A percentile compares a stretch with the other conserved stretches of the same genome.
These are phyloP conservation scores for Miopithecus talapoin DNA, from an alignment of 2,797 vertebrate species.

Conservation along the genomic window DNA sequence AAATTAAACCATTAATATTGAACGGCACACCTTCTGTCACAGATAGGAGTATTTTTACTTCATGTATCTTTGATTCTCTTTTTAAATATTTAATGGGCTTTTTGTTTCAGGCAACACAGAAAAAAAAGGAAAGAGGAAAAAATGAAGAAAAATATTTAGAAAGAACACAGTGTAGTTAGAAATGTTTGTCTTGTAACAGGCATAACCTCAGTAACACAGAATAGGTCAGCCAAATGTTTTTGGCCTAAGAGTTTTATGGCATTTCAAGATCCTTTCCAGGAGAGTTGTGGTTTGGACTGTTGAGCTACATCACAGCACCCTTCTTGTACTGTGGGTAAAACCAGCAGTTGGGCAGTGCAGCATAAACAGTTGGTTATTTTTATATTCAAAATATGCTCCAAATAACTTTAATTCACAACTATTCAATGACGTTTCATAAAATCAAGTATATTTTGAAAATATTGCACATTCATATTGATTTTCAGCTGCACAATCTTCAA, in stretches of 20 bases:
- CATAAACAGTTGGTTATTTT: not conserved
- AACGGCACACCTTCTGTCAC: not conserved
- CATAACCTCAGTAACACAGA: not conserved
- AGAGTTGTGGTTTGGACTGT: not conserved
- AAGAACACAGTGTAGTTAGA: not conserved
- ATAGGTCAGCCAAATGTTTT: not conserved
- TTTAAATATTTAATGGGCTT: not conserved
- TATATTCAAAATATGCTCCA: not conserved
- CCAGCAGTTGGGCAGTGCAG: not conserved
- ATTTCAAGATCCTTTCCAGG: not conserved
- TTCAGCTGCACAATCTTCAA: not conserved
- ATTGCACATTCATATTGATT: constrained; percentile 32
- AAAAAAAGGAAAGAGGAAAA: not conserved
- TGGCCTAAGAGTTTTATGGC: not conserved
- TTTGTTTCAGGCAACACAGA: not conserved
- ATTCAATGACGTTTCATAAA: not conserved
- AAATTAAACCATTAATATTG: not conserved
- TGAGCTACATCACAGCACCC: not conserved
- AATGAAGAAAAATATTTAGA: not conserved
- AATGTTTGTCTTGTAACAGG: not conserved
- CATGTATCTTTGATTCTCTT: not conserved
- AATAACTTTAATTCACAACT: not conserved
- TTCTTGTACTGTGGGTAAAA: not conserved
- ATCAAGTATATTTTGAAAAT: constrained; percentile 33
- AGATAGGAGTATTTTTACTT: not conserved